Conservation (phyloP, 1,140 invertebrate genomes). For the Araneus ventricosus region DNA sequence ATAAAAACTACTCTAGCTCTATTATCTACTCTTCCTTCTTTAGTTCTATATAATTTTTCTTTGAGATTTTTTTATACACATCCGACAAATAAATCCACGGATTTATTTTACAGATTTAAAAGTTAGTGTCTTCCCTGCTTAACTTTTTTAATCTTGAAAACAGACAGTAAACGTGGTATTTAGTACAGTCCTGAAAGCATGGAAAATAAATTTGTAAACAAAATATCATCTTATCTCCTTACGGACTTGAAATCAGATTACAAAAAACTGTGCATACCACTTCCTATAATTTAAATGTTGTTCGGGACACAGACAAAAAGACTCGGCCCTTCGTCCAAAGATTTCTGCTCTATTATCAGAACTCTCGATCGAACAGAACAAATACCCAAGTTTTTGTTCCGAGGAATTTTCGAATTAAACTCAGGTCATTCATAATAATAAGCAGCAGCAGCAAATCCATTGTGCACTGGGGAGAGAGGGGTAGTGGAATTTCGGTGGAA, state of each 20-base stretch:
- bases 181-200: too few species aligned
- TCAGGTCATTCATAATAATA: conserved; percentile 40
- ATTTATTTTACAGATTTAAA: too few species aligned
- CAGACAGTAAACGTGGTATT: too few species aligned
- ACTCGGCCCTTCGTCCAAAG: not conserved
- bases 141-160: too few species aligned
- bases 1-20: too few species aligned
- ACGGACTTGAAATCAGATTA: not conserved
- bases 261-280: not conserved
- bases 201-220: not conserved
- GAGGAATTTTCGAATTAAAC: conserved; percentile 61
- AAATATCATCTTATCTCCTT: not conserved
- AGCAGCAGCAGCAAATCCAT: conserved; percentile 10
- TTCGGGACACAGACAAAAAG: not conserved
- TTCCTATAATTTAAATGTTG: conserved; percentile 7
- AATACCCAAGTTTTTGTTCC: conserved; percentile 50
- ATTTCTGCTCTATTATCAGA: conserved; percentile 7
- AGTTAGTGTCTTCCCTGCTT: too few species aligned
- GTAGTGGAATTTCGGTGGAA: not conserved
- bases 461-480: not conserved
- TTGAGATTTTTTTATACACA: too few species aligned
- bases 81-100: too few species aligned
- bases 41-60: too few species aligned
- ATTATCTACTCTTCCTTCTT: too few species aligned
- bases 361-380: conserved; percentile 5